These are phyloP conservation scores for Furnarius figulus DNA, from an alignment of 2,113 vertebrate genomes.

Conservation along the genomic window DNA sequence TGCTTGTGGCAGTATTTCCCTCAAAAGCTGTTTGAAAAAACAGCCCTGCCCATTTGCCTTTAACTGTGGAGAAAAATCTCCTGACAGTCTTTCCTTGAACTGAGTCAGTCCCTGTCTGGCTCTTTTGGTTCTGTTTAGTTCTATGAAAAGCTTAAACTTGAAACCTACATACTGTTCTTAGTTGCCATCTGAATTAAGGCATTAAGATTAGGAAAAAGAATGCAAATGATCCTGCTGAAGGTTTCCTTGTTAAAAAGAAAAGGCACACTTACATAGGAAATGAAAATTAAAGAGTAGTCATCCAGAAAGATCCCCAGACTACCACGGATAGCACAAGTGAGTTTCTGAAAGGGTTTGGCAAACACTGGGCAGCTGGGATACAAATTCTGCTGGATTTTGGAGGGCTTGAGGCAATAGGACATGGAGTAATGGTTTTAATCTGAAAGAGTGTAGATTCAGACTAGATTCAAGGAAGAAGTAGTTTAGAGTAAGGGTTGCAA, in stretches of 20 bases:
- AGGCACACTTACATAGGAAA: background rate
- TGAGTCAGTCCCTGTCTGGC: background rate
- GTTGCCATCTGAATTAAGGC: background rate
- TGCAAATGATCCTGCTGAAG: background rate
- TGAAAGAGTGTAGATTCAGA: background rate
- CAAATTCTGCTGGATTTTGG: background rate
- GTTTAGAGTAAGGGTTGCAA: background rate
- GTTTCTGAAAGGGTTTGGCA: slow-evolving; percentile 40
- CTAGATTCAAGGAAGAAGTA: background rate
- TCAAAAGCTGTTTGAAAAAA: background rate
- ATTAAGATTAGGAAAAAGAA: background rate
- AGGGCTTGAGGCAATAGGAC: background rate
- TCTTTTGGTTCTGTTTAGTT: background rate
- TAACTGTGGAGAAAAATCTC: background rate
- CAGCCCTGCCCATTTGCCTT: background rate
- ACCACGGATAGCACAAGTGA: background rate
- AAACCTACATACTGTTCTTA: background rate
- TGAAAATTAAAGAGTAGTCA: background rate
- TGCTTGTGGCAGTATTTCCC: background rate
- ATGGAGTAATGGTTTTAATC: background rate
- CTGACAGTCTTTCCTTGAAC: background rate
- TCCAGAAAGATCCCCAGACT: background rate
- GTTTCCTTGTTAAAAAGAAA: background rate
- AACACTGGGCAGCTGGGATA: slow-evolving; percentile 16
- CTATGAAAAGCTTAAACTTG: background rate